These are phyloP conservation scores for Caenorhabditis panamensis DNA, from an alignment of 2,888 invertebrate species.

Conservation along the genomic window DNA sequence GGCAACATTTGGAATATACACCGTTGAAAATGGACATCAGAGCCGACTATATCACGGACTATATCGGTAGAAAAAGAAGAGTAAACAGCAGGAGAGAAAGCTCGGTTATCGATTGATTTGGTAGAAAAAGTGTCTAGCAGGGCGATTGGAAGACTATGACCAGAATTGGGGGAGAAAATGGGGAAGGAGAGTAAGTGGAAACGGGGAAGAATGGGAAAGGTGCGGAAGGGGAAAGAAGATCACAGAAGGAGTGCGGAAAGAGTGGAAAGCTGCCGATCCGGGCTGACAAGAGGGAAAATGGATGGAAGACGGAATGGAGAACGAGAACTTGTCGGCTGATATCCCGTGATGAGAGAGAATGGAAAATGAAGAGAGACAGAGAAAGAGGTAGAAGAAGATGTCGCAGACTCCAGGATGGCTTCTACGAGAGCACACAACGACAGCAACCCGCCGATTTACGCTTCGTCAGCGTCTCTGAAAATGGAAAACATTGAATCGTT, in stretches of 20 bases:
- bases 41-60: constrained; percentile 50
- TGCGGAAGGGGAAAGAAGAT: background rate
- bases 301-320: background rate
- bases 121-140: constrained; percentile 2
- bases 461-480: constrained; percentile 78
- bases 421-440: constrained; percentile 73
- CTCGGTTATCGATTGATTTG: constrained; percentile 11
- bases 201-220: background rate
- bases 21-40: constrained; percentile 41
- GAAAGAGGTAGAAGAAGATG: constrained; percentile 24
- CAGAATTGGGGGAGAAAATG: constrained; percentile 1
- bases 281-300: background rate
- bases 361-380: constrained; percentile 1
- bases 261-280: background rate
- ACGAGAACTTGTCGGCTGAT: constrained; percentile 35
- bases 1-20: constrained; percentile 39
- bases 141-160: background rate
- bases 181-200: background rate
- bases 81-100: constrained; percentile 8
- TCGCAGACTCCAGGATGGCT: constrained; percentile 29
- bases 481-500: background rate
- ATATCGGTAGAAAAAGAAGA: constrained; percentile 30
- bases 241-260: constrained; percentile 8
- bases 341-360: constrained; percentile 38
- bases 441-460: constrained; percentile 78